Evolutionary conservation across 1,140 invertebrate species (phyloP).

Genomic region (Atta texana): DNA sequence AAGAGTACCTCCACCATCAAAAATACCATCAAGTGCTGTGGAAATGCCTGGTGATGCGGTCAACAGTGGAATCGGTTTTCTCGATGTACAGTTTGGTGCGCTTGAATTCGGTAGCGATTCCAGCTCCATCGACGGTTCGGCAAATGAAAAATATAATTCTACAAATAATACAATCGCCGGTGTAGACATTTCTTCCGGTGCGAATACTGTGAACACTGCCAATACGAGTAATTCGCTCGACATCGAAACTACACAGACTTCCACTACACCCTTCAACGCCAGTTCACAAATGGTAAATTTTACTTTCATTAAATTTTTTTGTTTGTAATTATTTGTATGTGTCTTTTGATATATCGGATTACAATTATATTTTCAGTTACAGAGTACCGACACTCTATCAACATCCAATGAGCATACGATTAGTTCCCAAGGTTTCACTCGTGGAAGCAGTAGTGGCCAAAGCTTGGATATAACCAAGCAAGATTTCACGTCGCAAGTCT

Average conservation of each 20-base stretch:
- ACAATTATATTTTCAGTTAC: slow-evolving; percentile 74
- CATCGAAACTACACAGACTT: slow-evolving; percentile 80
- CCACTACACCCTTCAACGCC: slow-evolving; percentile 79
- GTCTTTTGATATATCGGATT: not conserved
- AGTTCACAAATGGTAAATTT: slow-evolving; percentile 82
- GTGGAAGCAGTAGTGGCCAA: slow-evolving; percentile 75
- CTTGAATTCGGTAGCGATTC: slow-evolving; percentile 93
- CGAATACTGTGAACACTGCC: slow-evolving; percentile 79
- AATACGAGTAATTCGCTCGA: slow-evolving; percentile 82
- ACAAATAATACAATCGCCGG: slow-evolving; percentile 76
- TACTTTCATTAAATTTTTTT: not conserved
- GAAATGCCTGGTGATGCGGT: slow-evolving; percentile 97
- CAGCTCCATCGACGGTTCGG: slow-evolving; percentile 86
- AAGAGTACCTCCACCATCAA: slow-evolving; percentile 95
- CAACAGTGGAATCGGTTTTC: slow-evolving; percentile 90
- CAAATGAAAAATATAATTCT: slow-evolving; percentile 85
- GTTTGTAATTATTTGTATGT: not conserved
- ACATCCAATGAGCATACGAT: slow-evolving; percentile 79
- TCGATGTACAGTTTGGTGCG: slow-evolving; percentile 97
- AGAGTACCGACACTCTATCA: slow-evolving; percentile 77
- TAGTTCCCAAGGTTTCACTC: slow-evolving; percentile 80
- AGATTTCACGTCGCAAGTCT: slow-evolving; percentile 81
- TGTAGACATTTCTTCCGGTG: slow-evolving; percentile 81
- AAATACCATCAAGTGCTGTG: slow-evolving; percentile 97
- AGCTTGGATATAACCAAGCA: slow-evolving; percentile 81